Conservation (phyloP, 1,140 invertebrate species). For the Hesperophylax magnus region DNA sequence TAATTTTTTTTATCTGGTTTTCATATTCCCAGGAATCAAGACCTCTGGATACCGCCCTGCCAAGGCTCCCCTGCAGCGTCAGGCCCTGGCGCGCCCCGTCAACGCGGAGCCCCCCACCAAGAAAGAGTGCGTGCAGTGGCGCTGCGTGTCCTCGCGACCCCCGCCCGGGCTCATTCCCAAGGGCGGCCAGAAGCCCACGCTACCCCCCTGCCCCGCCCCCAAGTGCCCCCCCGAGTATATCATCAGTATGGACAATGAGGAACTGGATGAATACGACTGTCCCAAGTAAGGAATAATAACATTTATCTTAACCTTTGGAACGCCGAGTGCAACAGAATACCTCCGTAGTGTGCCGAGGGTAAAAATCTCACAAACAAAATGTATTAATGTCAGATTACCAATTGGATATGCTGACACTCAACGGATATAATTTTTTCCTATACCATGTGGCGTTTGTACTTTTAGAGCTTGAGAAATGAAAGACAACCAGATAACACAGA, state of each 20-base stretch:
- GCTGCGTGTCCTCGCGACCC: constrained; percentile 67
- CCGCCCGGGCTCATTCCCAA: constrained; percentile 59
- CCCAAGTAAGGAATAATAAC: constrained; percentile 63
- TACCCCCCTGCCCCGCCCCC: constrained; percentile 69
- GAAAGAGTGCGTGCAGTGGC: constrained; percentile 70
- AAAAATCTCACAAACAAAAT: no score
- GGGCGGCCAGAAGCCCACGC: constrained; percentile 58
- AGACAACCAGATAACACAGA: no score
- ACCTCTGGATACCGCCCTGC: constrained; percentile 57
- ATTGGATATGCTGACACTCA: no score
- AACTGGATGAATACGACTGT: constrained; percentile 63
- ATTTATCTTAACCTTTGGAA: no score
- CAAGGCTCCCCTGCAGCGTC: constrained; percentile 61
- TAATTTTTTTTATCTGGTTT: background rate
- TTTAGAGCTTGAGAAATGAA: no score
- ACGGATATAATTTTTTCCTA: no score
- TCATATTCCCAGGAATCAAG: constrained; percentile 57
- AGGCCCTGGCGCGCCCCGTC: constrained; percentile 57
- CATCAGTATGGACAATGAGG: constrained; percentile 64
- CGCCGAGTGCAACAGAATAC: no score
- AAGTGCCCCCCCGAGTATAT: constrained; percentile 73
- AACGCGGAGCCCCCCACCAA: constrained; percentile 52
- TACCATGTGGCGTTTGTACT: no score
- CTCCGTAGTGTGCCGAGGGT: no score
- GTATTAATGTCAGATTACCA: no score